These are phyloP conservation scores for Idaea biselata DNA, from an alignment of 2,888 invertebrate species.

Conservation along the genomic window DNA sequence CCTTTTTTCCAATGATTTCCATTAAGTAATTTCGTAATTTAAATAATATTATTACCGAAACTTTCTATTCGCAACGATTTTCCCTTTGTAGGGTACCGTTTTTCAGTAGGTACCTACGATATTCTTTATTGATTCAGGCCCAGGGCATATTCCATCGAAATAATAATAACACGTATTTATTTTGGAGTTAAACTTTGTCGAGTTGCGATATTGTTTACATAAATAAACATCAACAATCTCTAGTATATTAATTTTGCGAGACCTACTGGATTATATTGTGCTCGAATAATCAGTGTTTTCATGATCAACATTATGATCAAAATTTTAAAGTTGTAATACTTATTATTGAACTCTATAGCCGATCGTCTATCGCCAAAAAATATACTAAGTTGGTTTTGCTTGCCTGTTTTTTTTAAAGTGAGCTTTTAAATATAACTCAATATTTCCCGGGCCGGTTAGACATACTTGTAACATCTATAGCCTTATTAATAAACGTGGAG, in stretches of 20 bases:
- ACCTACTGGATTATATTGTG: not conserved
- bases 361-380: too few species aligned
- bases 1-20: not conserved
- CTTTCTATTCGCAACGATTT: not conserved
- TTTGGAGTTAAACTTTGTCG: not conserved
- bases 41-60: not conserved
- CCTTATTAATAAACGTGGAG: too few species aligned
- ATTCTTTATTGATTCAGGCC: not conserved
- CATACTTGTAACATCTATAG: too few species aligned
- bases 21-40: not conserved
- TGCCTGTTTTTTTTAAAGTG: too few species aligned
- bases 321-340: too few species aligned
- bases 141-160: not conserved
- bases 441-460: too few species aligned
- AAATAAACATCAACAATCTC: not conserved
- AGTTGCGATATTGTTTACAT: constrained; percentile 2
- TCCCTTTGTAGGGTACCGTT: not conserved
- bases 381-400: too few species aligned
- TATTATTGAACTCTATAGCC: too few species aligned
- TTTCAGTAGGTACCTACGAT: not conserved
- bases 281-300: not conserved
- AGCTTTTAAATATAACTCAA: too few species aligned
- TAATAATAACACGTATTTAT: not conserved
- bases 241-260: not conserved
- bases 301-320: not conserved